Evolutionary conservation across 2,888 invertebrate genomes (phyloP), one percentile per base, ranked within the genome.

Genomic region (Andrena marginata): DNA sequence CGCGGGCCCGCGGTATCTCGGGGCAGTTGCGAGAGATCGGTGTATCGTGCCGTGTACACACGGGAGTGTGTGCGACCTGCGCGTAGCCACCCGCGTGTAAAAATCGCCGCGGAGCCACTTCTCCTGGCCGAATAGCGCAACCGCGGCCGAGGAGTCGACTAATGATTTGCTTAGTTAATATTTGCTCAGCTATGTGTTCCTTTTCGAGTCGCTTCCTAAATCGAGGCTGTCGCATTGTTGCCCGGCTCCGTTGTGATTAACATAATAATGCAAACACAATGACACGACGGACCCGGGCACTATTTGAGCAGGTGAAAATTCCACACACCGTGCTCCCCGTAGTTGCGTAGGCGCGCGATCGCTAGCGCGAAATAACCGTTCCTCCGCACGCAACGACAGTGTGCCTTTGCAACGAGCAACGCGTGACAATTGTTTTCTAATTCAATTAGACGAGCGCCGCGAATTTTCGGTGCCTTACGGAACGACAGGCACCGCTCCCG

Each of bases 261-360:
- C 93, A 93, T 94, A 92, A 93, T 93, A 93, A 94, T 92, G 92
- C 92, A 93, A 93, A 93, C 90, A 94, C 92, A 93, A 93, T 92
- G 92, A 92, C 91, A 89, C 87, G 89, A 85, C 88, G 80, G 65
- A 81, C 77, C 85, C n/a, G 67, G 80, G 82, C 84, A 85, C 88
- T 94, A 91, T 94, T 94, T 94, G 93, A 91, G 90, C 93, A 94
- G 93, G 93, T 93, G 93, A 93, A 93, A 93, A 93, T 91, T 91
- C 86, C 89, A 89, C 56, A 56, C 26, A 26, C 88, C 88, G 80
- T 88, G 88, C 84, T 84, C 85, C 70, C 82, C 73, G 79, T 80
- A 82, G 79, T 89, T 89, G 88, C 88, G 85, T 90, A 87, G 85
- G 85, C 85, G 87, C 64, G 76, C 72, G 79, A 72, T 77, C 76